A percentile compares a stretch with the other conserved stretches of the same genome.
These are phyloP conservation scores for Anseranas semipalmata DNA, from an alignment of 2,113 vertebrate species.

Conservation along the genomic window DNA sequence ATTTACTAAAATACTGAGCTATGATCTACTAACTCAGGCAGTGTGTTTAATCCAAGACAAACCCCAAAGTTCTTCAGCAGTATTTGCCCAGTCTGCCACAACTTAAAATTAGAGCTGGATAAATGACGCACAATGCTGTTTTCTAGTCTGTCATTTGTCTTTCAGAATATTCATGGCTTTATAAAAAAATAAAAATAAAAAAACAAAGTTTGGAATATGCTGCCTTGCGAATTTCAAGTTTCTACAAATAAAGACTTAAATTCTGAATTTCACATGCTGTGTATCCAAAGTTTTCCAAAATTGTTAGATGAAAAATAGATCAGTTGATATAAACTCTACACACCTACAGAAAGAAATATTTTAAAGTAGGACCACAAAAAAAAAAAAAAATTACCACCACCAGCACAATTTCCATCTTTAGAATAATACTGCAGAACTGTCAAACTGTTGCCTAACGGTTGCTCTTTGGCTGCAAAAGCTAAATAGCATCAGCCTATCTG, in stretches of 20 bases:
- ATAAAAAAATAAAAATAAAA: background rate
- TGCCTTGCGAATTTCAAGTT: background rate
- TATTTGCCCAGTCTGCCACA: background rate
- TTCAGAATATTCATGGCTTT: conserved; percentile 21
- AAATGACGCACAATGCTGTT: background rate
- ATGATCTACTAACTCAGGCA: background rate
- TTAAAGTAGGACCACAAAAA: conserved; percentile 40
- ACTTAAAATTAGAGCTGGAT: conserved; percentile 35
- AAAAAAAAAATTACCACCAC: background rate
- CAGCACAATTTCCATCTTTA: conserved; percentile 63
- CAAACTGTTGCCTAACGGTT: conserved; percentile 50
- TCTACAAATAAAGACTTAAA: conserved; percentile 35
- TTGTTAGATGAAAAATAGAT: conserved; percentile 14
- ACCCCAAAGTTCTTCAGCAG: background rate
- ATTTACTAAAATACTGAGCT: background rate
- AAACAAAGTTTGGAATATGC: conserved; percentile 18
- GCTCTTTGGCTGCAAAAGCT: conserved; percentile 46
- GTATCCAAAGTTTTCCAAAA: conserved; percentile 2
- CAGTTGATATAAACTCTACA: background rate
- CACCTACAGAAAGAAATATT: conserved; percentile 57
- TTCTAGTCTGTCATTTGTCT: conserved; percentile 21
- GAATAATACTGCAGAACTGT: conserved; percentile 59
- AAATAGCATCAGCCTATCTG: conserved; percentile 61
- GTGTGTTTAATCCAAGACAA: background rate
- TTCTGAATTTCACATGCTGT: background rate